Percentiles rank a stretch among this genome's conserved stretches.
Evolutionary conservation across 2,113 vertebrate species (phyloP).

Genomic region (Jacana jacana): DNA sequence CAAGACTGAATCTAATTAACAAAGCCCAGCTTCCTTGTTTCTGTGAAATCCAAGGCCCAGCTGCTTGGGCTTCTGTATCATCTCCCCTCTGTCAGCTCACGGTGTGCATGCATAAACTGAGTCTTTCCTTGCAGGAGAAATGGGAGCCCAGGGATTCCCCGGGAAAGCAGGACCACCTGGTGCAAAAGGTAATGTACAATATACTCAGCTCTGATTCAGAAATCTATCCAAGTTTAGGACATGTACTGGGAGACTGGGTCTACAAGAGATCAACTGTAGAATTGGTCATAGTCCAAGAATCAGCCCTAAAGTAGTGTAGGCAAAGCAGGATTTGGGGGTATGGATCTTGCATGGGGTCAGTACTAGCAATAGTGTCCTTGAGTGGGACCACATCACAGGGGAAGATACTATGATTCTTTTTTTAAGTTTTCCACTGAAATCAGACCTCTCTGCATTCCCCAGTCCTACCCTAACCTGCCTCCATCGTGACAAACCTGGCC

Average conservation of each 20-base stretch:
- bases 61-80: not conserved
- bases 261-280: not conserved
- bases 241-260: not conserved
- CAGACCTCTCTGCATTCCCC: not conserved
- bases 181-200: not conserved
- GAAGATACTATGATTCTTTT: not conserved
- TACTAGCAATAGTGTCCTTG: not conserved
- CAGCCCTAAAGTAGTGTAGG: not conserved
- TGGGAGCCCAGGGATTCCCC: not conserved
- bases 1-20: not conserved
- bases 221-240: not conserved
- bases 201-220: not conserved
- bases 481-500: not conserved
- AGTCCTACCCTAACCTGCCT: not conserved
- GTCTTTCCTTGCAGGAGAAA: conserved; percentile 17
- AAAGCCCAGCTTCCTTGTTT: not conserved
- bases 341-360: not conserved
- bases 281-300: not conserved
- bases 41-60: not conserved
- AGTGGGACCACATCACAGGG: not conserved
- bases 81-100: not conserved
- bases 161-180: conserved; percentile 32
- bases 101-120: not conserved
- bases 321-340: not conserved
- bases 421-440: not conserved